A percentile compares a stretch with the other conserved stretches of the same genome.
phyloP scores from a whole-genome alignment of 2,888 invertebrate species.

The Oligia strigilis region DNA sequence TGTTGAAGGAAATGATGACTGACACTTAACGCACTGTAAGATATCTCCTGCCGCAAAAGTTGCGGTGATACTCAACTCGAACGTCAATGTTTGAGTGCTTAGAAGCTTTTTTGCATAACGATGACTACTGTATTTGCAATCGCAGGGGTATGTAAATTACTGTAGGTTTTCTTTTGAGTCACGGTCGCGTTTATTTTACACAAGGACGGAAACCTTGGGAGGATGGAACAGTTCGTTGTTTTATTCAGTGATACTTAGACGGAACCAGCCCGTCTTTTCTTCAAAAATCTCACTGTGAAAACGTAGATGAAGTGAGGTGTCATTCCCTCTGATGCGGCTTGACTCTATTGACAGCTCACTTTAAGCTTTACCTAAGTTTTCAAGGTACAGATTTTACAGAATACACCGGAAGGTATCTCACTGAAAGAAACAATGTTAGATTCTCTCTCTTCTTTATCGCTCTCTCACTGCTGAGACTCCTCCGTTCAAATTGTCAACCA shows the following conservation, averaged over 20 bases:
- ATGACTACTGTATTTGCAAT: conserved; percentile 32
- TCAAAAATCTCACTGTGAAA: background rate
- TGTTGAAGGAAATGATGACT: conserved; percentile 23
- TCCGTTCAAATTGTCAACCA: too few relatives aligned
- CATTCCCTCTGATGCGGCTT: background rate
- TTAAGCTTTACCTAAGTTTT: background rate
- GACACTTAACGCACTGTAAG: conserved; percentile 7
- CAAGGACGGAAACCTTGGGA: background rate
- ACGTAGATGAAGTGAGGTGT: background rate
- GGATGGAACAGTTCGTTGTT: background rate
- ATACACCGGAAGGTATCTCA: background rate
- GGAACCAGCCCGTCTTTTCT: background rate
- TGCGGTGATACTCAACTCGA: background rate
- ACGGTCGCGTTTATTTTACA: conserved; percentile 11
- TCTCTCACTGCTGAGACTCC: background rate
- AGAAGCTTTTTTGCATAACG: conserved; percentile 27
- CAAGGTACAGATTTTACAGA: too few relatives aligned
- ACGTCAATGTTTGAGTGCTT: conserved; percentile 16
- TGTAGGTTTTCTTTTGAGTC: conserved; percentile 14
- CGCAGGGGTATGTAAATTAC: conserved; percentile 18
- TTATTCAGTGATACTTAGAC: background rate
- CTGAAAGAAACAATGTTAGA: background rate
- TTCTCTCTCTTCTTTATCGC: background rate
- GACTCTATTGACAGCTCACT: background rate
- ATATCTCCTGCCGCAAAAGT: conserved; percentile 5